Percentiles rank a stretch among this genome's conserved stretches.
phyloP scores from a whole-genome alignment of 2,113 vertebrate species.

The Rhea americana region DNA sequence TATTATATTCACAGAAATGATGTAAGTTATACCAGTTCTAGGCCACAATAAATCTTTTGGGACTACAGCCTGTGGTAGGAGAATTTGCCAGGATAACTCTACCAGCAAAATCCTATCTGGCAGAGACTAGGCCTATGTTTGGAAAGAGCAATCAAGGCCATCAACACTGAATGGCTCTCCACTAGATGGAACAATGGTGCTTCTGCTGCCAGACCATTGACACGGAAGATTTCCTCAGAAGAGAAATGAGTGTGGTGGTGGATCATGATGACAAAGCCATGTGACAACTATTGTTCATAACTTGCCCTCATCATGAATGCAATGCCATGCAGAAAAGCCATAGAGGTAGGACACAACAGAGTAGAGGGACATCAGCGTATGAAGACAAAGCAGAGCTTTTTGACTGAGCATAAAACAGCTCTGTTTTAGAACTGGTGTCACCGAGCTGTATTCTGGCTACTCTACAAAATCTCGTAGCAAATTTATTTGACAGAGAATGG shows the following conservation, averaged over 20 bases:
- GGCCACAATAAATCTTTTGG: slow-evolving; percentile 21
- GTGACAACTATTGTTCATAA: slow-evolving; percentile 10
- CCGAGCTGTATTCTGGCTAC: neutral
- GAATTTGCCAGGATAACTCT: slow-evolving; percentile 30
- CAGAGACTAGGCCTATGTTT: slow-evolving; percentile 50
- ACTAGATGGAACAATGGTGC: slow-evolving; percentile 63
- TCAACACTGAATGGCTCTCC: slow-evolving; percentile 67
- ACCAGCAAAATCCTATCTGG: slow-evolving; percentile 65
- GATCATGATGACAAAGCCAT: slow-evolving; percentile 15
- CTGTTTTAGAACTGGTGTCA: neutral
- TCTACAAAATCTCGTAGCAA: neutral
- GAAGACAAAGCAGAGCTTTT: neutral
- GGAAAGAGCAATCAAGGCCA: slow-evolving; percentile 62
- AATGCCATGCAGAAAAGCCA: rapidly evolving
- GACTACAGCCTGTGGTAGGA: neutral
- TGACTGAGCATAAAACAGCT: neutral
- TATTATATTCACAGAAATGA: slow-evolving; percentile 15
- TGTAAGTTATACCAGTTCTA: neutral
- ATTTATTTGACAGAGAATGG: neutral
- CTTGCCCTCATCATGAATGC: neutral
- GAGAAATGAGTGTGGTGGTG: neutral
- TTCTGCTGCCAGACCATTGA: slow-evolving; percentile 67
- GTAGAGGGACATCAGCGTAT: neutral
- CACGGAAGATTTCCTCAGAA: slow-evolving; percentile 57
- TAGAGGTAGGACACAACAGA: neutral